Conservation (phyloP, 2,113 vertebrate genomes). For the Paedocypris sp. region DNA sequence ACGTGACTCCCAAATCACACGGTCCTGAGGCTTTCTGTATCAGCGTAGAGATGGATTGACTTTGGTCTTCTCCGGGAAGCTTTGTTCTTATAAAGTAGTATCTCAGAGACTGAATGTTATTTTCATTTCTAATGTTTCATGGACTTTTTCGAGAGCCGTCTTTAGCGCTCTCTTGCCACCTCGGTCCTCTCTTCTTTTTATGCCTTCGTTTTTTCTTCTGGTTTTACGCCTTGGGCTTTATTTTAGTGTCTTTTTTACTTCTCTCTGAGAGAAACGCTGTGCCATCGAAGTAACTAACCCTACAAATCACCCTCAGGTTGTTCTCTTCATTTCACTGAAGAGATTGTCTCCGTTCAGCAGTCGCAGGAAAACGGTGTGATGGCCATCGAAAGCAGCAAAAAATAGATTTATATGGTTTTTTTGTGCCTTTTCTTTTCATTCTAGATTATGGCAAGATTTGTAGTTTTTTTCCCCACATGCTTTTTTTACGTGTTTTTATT, state of each 20-base stretch:
- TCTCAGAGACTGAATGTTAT: constrained; percentile 6
- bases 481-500: no score
- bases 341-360: background rate
- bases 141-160: background rate
- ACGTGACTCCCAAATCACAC: constrained; percentile 24
- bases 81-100: constrained; percentile 18
- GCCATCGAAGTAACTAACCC: constrained; percentile 32
- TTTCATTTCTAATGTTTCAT: constrained; percentile 35
- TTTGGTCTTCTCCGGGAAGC: constrained; percentile 19
- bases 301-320: constrained; percentile 4
- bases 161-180: background rate
- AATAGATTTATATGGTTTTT: no score
- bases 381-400: no score
- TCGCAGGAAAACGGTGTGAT: background rate
- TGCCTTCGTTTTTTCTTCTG: background rate
- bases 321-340: constrained; percentile 10
- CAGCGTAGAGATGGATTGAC: constrained; percentile 29
- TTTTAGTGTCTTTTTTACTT: constrained; percentile 40
- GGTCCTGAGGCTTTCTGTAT: constrained; percentile 26
- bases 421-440: no score
- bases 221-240: constrained; percentile 33
- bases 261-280: constrained; percentile 27
- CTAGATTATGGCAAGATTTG: no score
- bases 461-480: no score
- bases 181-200: background rate